Evolutionary conservation across 2,888 invertebrate species (phyloP).

Genomic region (Drosophila limbata): DNA sequence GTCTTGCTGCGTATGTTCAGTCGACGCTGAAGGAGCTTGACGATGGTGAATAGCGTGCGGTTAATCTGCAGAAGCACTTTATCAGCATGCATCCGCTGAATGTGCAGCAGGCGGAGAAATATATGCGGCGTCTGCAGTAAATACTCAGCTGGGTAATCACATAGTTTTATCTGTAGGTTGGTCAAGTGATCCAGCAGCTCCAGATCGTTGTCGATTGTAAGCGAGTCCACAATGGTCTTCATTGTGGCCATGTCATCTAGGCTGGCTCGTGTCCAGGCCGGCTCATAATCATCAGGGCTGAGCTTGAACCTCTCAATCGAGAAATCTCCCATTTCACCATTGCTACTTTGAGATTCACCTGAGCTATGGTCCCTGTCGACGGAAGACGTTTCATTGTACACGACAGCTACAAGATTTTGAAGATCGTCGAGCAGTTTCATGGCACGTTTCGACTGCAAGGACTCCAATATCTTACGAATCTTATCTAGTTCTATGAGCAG

Average conservation of each 20-base stretch:
- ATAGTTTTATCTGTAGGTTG: constrained; percentile 76
- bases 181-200: constrained; percentile 73
- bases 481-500: constrained; percentile 78
- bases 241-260: constrained; percentile 77
- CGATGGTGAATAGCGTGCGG: constrained; percentile 56
- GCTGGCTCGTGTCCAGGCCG: constrained; percentile 78
- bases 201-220: constrained; percentile 25
- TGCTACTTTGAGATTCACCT: constrained; percentile 18
- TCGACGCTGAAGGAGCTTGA: constrained; percentile 66
- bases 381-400: constrained; percentile 11
- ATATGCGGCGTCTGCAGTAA: constrained; percentile 83
- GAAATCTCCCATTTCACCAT: constrained; percentile 4
- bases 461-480: constrained; percentile 68
- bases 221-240: constrained; percentile 68
- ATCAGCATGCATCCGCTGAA: constrained; percentile 49
- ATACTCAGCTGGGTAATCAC: constrained; percentile 84
- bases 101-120: constrained; percentile 71
- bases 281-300: constrained; percentile 69
- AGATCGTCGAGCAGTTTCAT: constrained; percentile 66
- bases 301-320: constrained; percentile 13
- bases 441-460: constrained; percentile 3
- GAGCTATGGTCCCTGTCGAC: constrained; percentile 4
- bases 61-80: constrained; percentile 59
- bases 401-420: constrained; percentile 17
- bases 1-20: constrained; percentile 57